Base-by-base conservation (phyloP, 92 coral and sea anemone species). In the Porites cylindrica region DNA sequence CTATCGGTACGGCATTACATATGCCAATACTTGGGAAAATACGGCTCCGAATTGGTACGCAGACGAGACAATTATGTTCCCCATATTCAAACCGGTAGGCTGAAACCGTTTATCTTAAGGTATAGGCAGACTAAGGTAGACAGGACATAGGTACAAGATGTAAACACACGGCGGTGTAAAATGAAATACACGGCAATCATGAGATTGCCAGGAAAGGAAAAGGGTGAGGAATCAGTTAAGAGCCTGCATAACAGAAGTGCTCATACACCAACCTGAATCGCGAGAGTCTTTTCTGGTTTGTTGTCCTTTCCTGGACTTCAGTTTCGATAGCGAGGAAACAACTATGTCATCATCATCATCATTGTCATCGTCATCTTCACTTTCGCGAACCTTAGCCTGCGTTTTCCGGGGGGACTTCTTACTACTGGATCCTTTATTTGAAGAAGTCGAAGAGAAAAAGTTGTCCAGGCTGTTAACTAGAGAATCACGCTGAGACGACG, bases 311-410 rank as follows among this genome's bases (percentile, higher is more conserved):
- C 54, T 85, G 67, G 88, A 85, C n/a, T 72, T 83, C 10, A 19
- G 16, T 58, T 74, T 73, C 47, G 72, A 72, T 43, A 61, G 71
- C 38, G 88, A 85, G 19, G 75, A 64, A 51, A 65, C 76, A 51
- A 76, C 64, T 21, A 84, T 63, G 20, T 70, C 78, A n/a, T 69
- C 77, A 17, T 80, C 88, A 7, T 85, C 88, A 17, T 80, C 88
- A 7, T 85, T 83, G 2, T 85, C 88, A 17, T 76, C 83, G 13
- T 85, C 88, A 43, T 83, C 87, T 19, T 84, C 88, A 51, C 67
- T 68, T 7, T 66, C 88, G 18, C 67, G 32, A 17, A 66, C 56
- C 50, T 53, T 66, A 20, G 58, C 59, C 10, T 26, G 32, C 9
- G 76, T 66, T 75, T 26, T 76, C 69, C 88, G 77, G 52, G 81